Conservation (phyloP, 1,140 invertebrate genomes). For the Sarcophaga bullata region DNA sequence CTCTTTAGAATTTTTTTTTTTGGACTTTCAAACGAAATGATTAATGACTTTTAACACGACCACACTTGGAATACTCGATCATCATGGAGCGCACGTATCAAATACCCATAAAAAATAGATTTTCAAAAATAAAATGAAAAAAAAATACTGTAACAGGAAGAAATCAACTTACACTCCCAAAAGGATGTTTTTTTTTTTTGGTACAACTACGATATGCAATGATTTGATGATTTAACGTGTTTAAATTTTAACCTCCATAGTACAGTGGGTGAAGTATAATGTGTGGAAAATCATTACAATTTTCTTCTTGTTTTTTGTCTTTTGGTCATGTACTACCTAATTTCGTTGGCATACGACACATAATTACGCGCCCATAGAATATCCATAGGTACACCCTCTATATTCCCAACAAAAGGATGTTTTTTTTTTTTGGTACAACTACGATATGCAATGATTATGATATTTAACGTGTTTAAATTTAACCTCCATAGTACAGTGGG, state of each 20-base stretch:
- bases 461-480: constrained; percentile 10
- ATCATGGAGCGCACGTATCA: background rate
- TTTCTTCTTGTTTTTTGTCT: too few relatives aligned
- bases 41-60: constrained; percentile 19
- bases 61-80: background rate
- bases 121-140: background rate
- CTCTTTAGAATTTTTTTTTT: background rate
- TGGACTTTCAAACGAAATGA: background rate
- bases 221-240: constrained; percentile 10
- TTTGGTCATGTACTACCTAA: too few relatives aligned
- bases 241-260: background rate
- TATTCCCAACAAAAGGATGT: background rate
- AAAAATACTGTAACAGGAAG: background rate
- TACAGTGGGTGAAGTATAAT: background rate
- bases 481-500: background rate
- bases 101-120: constrained; percentile 12
- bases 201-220: too few relatives aligned
- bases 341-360: too few relatives aligned
- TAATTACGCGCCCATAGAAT: too few relatives aligned
- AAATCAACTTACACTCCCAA: constrained; percentile 25
- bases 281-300: background rate
- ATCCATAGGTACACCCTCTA: too few relatives aligned
- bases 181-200: constrained; percentile 5
- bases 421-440: constrained; percentile 19
- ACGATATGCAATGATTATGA: too few relatives aligned